A percentile compares a stretch with the other conserved stretches of the same genome.
These are phyloP conservation scores for Hippocampus abdominalis DNA, from an alignment of 2,113 vertebrate genomes.

Conservation along the genomic window DNA sequence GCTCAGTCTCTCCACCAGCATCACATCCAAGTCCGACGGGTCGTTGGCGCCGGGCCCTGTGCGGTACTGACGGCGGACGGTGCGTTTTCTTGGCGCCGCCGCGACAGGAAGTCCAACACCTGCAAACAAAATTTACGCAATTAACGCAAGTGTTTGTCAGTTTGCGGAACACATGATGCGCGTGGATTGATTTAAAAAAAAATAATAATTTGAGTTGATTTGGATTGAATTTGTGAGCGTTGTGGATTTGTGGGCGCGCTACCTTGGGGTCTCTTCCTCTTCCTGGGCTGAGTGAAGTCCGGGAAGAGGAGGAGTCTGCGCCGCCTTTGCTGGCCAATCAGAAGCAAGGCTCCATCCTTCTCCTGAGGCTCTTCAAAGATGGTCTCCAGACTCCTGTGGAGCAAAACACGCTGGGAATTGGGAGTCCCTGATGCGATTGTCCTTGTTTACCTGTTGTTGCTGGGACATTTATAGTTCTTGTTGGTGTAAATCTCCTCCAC, in stretches of 20 bases:
- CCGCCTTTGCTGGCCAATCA: constrained; percentile 88
- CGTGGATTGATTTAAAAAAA: no score
- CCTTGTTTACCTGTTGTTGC: constrained; percentile 78
- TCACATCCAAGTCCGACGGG: constrained; percentile 78
- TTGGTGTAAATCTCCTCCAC: constrained; percentile 98
- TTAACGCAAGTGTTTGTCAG: background rate
- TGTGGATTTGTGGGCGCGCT: background rate
- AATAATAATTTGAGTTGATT: no score
- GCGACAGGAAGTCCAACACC: constrained; percentile 46
- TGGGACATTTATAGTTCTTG: constrained; percentile 92
- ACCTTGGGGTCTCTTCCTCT: constrained; percentile 73
- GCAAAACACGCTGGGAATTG: constrained; percentile 27
- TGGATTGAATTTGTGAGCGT: no score
- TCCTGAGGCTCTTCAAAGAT: constrained; percentile 95
- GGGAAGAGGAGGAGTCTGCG: constrained; percentile 89
- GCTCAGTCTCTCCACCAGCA: constrained; percentile 86
- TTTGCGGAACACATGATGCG: background rate
- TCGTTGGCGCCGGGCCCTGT: constrained; percentile 56
- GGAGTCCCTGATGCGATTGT: background rate
- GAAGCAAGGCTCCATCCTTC: constrained; percentile 83
- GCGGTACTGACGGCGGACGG: constrained; percentile 72
- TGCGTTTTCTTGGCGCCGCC: constrained; percentile 69
- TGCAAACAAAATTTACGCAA: background rate
- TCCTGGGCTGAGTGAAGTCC: constrained; percentile 88
- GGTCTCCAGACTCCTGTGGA: constrained; percentile 86